Percentiles rank a stretch among this genome's conserved stretches.
phyloP scores from a whole-genome alignment of 2,888 invertebrate species.

The Drosophila kanekoi region DNA sequence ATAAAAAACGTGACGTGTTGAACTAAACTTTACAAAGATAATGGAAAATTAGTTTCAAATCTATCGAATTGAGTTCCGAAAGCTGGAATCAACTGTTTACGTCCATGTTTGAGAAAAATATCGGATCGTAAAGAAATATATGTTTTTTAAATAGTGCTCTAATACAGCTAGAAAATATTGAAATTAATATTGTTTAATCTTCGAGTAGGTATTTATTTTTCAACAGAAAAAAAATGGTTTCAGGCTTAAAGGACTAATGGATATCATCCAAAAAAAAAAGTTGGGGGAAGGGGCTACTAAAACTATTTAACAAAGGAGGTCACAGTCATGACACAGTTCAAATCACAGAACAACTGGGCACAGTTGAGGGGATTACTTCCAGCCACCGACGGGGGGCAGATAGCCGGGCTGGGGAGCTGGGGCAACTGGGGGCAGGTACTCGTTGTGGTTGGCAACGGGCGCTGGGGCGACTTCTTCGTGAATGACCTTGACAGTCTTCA shows the following conservation, averaged over 20 bases:
- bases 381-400: conserved; percentile 69
- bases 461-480: conserved; percentile 59
- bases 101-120: too few relatives aligned
- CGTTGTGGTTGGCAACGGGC: conserved; percentile 35
- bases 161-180: too few relatives aligned
- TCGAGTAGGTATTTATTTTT: conserved; percentile 36
- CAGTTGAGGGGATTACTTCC: conserved; percentile 56
- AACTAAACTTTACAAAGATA: too few relatives aligned
- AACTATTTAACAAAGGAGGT: conserved; percentile 73
- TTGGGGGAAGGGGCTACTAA: conserved; percentile 33
- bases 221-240: conserved; percentile 52
- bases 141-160: too few relatives aligned
- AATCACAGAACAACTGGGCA: conserved; percentile 53
- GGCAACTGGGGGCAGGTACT: conserved; percentile 60
- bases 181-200: neutral
- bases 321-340: conserved; percentile 65
- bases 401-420: conserved; percentile 56
- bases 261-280: conserved; percentile 37
- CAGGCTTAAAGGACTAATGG: conserved; percentile 31
- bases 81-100: too few relatives aligned
- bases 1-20: too few relatives aligned
- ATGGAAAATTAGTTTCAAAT: too few relatives aligned
- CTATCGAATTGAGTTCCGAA: too few relatives aligned
- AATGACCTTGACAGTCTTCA: conserved; percentile 71
- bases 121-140: too few relatives aligned